These are phyloP conservation scores for Gallinago jamesoni DNA, from an alignment of 2,113 vertebrate species.

Conservation along the genomic window DNA sequence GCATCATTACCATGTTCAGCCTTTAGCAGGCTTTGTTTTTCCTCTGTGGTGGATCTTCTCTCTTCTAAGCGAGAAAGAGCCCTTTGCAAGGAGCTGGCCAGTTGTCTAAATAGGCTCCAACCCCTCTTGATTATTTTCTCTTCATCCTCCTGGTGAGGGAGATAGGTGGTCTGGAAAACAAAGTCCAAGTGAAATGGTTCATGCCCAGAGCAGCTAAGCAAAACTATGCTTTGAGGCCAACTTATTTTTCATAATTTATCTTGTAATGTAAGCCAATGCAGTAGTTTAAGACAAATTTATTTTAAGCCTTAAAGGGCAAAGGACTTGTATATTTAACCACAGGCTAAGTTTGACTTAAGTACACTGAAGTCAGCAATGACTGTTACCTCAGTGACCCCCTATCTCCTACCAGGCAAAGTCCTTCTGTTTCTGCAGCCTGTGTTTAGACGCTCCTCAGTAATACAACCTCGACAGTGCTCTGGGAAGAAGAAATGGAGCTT, in stretches of 20 bases:
- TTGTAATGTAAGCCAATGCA: constrained; percentile 60
- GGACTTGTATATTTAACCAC: constrained; percentile 62
- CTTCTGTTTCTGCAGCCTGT: background rate
- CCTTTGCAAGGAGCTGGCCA: constrained; percentile 33
- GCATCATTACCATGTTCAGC: background rate
- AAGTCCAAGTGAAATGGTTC: constrained; percentile 47
- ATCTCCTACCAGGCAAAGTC: background rate
- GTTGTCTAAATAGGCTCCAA: constrained; percentile 61
- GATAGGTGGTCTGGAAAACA: constrained; percentile 55
- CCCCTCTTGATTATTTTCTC: constrained; percentile 60
- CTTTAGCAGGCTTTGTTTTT: constrained; percentile 16
- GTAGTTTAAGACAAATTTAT: constrained; percentile 58
- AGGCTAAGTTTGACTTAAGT: constrained; percentile 49
- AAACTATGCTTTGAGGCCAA: constrained; percentile 60
- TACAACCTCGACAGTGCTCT: background rate
- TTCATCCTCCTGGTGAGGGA: constrained; percentile 53
- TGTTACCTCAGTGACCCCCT: background rate
- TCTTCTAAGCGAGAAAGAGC: background rate
- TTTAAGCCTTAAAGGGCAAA: constrained; percentile 57
- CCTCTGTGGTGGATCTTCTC: constrained; percentile 38
- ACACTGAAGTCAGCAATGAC: constrained; percentile 5
- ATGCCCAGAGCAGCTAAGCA: constrained; percentile 54
- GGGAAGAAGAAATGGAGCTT: background rate
- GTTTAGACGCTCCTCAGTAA: background rate
- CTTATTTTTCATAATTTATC: constrained; percentile 65